Evolutionary conservation across 2,888 invertebrate species (phyloP).

Genomic region (Cylloceria caligata): DNA sequence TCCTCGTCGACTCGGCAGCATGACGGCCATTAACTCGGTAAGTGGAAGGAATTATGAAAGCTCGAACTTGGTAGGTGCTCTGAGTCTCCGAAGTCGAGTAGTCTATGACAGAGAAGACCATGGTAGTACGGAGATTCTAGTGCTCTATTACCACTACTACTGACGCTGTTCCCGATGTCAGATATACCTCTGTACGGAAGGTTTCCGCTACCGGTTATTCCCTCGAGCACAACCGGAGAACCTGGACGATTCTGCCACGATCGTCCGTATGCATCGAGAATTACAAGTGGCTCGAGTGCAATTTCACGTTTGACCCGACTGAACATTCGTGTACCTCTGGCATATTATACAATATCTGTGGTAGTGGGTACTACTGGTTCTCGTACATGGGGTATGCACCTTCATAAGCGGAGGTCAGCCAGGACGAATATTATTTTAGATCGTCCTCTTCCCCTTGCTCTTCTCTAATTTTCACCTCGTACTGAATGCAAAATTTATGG

Average conservation of each 20-base stretch:
- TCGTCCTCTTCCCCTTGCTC: conserved; percentile 62
- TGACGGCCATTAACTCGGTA: conserved; percentile 85
- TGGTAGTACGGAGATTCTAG: conserved; percentile 24
- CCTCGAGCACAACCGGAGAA: conserved; percentile 40
- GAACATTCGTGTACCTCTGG: conserved; percentile 30
- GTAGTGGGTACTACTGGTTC: not conserved
- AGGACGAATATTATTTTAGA: conserved; percentile 65
- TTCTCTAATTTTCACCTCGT: conserved; percentile 66
- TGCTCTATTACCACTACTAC: conserved; percentile 21
- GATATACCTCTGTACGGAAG: conserved; percentile 39
- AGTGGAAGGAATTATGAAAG: conserved; percentile 72
- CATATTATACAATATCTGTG: conserved; percentile 31
- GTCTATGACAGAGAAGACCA: conserved; percentile 11
- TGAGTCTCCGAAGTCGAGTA: conserved; percentile 8
- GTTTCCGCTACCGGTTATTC: conserved; percentile 43
- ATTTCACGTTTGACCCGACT: conserved; percentile 65
- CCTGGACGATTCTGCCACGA: conserved; percentile 59
- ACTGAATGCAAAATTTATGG: conserved; percentile 56
- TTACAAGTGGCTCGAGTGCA: conserved; percentile 68
- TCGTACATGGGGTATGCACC: conserved; percentile 41
- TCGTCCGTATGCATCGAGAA: conserved; percentile 66
- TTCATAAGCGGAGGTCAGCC: conserved; percentile 54
- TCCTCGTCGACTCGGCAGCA: conserved; percentile 83
- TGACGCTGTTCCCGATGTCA: conserved; percentile 1
- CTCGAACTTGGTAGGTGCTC: conserved; percentile 11